A percentile compares a stretch with the other conserved stretches of the same genome.
Conservation (phyloP, 2,113 vertebrate species). For the Bos taurus region ARS-UCD2.0 NC_037349.1:17959501-17960000, state of each 20-base stretch:
- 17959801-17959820: neutral
- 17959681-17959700: neutral
- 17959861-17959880: neutral
- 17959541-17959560: neutral
- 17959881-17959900: neutral
- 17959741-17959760: neutral
- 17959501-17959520: neutral
- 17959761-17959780: neutral
- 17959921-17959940: neutral
- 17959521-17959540: neutral
- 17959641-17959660: neutral
- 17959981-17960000: neutral
- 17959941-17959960: neutral
- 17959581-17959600: neutral
- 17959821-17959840: neutral
- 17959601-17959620: neutral
- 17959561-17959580: neutral
- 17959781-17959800: neutral
- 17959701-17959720: neutral
- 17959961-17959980: neutral
- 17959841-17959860: neutral
- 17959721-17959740: neutral
- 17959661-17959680: neutral
- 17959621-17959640: too few species aligned
- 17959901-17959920: neutral